These are phyloP conservation scores for Steinernema hermaphroditum DNA, from an alignment of 2,888 invertebrate genomes.

Conservation along the genomic window DNA sequence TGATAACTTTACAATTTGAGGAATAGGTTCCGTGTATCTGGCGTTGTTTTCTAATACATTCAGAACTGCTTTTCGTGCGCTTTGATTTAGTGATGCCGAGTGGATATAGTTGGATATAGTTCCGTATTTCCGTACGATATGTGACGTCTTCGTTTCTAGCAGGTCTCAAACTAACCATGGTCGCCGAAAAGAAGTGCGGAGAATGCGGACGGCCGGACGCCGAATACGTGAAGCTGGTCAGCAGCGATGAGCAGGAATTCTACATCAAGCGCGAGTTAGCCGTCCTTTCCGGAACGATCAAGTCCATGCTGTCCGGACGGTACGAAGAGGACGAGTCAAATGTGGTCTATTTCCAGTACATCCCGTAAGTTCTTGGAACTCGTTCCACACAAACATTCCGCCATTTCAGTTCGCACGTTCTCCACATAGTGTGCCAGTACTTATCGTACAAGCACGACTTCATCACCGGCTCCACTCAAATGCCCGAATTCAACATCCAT, in stretches of 20 bases:
- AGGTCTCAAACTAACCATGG: no score
- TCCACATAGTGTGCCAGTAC: constrained; percentile 99
- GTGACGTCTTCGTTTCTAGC: no score
- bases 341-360: constrained; percentile 97
- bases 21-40: no score
- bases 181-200: constrained; percentile 6
- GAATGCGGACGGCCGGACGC: constrained; percentile 87
- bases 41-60: no score
- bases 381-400: not conserved
- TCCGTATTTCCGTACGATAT: no score
- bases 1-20: no score
- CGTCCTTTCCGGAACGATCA: constrained; percentile 82
- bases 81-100: no score
- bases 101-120: no score
- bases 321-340: constrained; percentile 99
- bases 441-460: constrained; percentile 84
- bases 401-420: constrained; percentile 79
- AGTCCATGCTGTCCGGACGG: constrained; percentile 73
- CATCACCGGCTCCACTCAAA: constrained; percentile 86
- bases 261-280: constrained; percentile 84
- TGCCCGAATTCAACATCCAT: constrained; percentile 97
- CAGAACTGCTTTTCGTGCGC: no score
- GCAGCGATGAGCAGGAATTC: constrained; percentile 97
- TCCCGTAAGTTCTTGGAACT: constrained; percentile 77
- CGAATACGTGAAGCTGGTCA: constrained; percentile 95